phyloP scores from a whole-genome alignment of 2,113 vertebrate genomes.

The Thunnus thynnus region DNA sequence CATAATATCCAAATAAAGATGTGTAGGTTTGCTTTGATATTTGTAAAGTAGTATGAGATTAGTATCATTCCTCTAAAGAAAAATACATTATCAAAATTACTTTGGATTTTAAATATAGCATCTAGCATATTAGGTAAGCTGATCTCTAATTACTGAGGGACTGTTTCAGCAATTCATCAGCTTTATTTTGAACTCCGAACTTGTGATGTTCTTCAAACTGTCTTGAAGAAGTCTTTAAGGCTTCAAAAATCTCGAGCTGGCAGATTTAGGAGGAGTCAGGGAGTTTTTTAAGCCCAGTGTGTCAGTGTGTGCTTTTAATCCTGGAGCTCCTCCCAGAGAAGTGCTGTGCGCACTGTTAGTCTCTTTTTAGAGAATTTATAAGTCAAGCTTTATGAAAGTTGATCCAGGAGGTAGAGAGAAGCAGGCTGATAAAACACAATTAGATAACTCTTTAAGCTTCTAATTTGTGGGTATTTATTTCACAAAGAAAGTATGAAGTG shows the following conservation, averaged over 20 bases:
- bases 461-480: conserved; percentile 30
- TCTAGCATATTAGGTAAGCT: conserved; percentile 30
- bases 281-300: conserved; percentile 55
- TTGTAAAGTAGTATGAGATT: conserved; percentile 19
- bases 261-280: conserved; percentile 47
- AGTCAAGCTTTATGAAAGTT: conserved; percentile 38
- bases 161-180: conserved; percentile 41
- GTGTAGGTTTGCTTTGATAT: conserved; percentile 18
- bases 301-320: conserved; percentile 63
- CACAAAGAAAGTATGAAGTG: conserved; percentile 20
- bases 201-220: conserved; percentile 51
- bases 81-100: conserved; percentile 11
- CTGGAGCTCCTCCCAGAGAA: conserved; percentile 40
- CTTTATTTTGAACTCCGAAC: conserved; percentile 59
- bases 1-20: not conserved
- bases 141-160: conserved; percentile 53
- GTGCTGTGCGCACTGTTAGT: not conserved
- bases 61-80: conserved; percentile 8
- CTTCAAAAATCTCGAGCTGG: conserved; percentile 50
- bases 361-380: conserved; percentile 40
- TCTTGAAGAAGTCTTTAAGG: conserved; percentile 37
- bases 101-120: conserved; percentile 6
- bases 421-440: conserved; percentile 41
- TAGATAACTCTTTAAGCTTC: conserved; percentile 41
- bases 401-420: conserved; percentile 23